Percentiles rank a stretch among this genome's conserved stretches.
Evolutionary conservation across 1,140 invertebrate genomes (phyloP).

Genomic region (Globodera ellingtonae): DNA sequence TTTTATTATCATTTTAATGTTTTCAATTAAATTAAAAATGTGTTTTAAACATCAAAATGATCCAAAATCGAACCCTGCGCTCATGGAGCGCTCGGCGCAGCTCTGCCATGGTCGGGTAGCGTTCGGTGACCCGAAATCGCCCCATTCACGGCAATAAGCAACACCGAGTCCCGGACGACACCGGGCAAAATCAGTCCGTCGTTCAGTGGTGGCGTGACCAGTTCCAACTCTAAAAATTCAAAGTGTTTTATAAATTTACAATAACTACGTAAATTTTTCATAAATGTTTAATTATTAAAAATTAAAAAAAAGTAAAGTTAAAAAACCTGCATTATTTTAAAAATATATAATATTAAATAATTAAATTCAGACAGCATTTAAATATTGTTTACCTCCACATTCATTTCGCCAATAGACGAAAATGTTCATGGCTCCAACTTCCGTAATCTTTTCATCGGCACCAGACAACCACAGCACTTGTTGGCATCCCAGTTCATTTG

Average conservation of each 20-base stretch:
- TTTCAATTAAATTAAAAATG: background rate
- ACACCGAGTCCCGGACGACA: slow-evolving; percentile 82
- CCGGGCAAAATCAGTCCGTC: slow-evolving; percentile 81
- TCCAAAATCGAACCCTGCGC: slow-evolving; percentile 77
- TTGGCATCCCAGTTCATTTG: slow-evolving; percentile 79
- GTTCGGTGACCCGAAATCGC: slow-evolving; percentile 83
- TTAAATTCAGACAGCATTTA: background rate
- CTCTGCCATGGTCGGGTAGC: slow-evolving; percentile 82
- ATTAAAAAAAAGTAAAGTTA: too few relatives aligned
- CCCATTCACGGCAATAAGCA: slow-evolving; percentile 80
- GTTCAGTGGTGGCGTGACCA: slow-evolving; percentile 83
- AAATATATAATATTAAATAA: too few relatives aligned
- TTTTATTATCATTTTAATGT: background rate
- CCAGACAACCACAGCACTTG: slow-evolving; percentile 97
- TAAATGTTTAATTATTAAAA: background rate
- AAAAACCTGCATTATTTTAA: too few relatives aligned
- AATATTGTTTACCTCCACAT: slow-evolving; percentile 76
- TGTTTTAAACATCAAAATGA: background rate
- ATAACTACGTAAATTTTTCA: too few relatives aligned
- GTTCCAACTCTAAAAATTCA: slow-evolving; percentile 77
- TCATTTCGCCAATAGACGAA: slow-evolving; percentile 86
- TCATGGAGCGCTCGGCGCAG: slow-evolving; percentile 76
- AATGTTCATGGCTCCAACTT: slow-evolving; percentile 98
- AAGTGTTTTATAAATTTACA: background rate
- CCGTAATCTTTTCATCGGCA: slow-evolving; percentile 87